Conservation (phyloP, 2,888 invertebrate species). For the Phaonia tiefii region DNA sequence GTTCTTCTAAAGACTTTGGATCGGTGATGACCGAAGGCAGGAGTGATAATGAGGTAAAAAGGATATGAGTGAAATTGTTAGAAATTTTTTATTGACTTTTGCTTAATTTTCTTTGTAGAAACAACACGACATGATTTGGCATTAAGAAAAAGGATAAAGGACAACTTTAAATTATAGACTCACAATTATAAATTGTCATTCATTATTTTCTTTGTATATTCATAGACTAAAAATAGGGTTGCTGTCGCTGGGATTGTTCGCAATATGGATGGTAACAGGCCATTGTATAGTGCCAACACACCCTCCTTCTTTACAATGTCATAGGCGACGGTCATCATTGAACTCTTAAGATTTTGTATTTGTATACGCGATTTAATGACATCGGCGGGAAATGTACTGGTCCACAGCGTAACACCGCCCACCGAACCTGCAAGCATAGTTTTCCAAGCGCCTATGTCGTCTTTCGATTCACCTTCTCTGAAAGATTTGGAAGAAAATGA, state of each 20-base stretch:
- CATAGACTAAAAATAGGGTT: constrained; percentile 95
- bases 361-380: constrained; percentile 98
- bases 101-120: no score
- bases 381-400: constrained; percentile 95
- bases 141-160: no score
- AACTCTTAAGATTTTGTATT: constrained; percentile 85
- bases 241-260: constrained; percentile 98
- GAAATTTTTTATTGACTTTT: no score
- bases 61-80: no score
- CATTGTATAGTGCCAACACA: constrained; percentile 91
- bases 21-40: no score
- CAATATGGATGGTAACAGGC: constrained; percentile 94
- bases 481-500: constrained; percentile 74
- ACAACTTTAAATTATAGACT: no score
- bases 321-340: constrained; percentile 84
- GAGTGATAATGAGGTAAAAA: no score
- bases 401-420: constrained; percentile 95
- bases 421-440: constrained; percentile 95
- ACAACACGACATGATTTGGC: no score
- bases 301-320: constrained; percentile 89
- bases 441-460: constrained; percentile 88
- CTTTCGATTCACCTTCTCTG: constrained; percentile 85
- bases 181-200: no score
- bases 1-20: no score
- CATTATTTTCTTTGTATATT: constrained; percentile 89